A percentile compares a stretch with the other conserved stretches of the same genome.
Evolutionary conservation across 2,888 invertebrate genomes (phyloP).

Genomic region (Drosophila borborema): DNA sequence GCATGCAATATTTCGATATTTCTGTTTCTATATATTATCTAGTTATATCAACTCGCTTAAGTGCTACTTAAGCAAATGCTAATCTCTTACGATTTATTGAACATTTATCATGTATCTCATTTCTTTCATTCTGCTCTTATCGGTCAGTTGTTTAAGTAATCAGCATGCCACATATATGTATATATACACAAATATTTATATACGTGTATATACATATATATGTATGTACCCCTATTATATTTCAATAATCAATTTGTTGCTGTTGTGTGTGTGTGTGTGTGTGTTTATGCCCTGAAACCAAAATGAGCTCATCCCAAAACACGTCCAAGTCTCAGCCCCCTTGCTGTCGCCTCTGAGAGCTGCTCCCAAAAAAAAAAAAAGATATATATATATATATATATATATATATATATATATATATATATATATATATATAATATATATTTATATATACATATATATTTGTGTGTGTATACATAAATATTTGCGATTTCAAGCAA

Average conservation of each 20-base stretch:
- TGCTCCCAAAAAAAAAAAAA: neutral
- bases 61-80: neutral
- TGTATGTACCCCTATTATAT: constrained; percentile 43
- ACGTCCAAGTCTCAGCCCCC: neutral
- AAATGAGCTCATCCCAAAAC: constrained; percentile 70
- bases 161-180: neutral
- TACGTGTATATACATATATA: neutral
- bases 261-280: neutral
- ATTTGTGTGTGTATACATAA: constrained; percentile 21
- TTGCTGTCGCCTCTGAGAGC: neutral
- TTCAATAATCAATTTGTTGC: constrained; percentile 45
- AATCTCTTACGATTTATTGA: neutral
- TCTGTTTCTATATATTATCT: neutral
- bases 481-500: constrained; percentile 11
- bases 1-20: neutral
- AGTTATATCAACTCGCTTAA: too few species aligned
- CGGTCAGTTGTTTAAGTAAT: neutral
- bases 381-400: too few species aligned
- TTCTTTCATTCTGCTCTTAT: constrained; percentile 1
- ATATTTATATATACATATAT: neutral
- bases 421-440: too few species aligned
- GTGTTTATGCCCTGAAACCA: constrained; percentile 49
- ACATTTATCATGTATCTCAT: neutral
- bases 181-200: neutral
- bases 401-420: too few species aligned